These are phyloP conservation scores for Athene cunicularia DNA, from an alignment of 2,113 vertebrate species.

Conservation along the genomic window DNA sequence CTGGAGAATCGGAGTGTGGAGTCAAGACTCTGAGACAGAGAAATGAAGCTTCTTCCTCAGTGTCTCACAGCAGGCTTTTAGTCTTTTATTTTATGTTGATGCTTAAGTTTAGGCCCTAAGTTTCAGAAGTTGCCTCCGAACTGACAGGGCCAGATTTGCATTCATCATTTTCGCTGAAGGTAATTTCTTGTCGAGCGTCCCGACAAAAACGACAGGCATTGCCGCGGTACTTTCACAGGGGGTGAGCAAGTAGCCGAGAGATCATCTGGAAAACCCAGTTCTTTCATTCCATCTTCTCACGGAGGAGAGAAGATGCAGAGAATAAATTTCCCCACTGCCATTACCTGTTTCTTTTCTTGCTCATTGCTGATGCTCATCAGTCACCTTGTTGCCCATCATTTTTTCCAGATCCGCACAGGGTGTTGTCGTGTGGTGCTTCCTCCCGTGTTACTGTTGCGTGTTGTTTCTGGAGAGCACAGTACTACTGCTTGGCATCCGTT, in stretches of 20 bases:
- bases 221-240: background rate
- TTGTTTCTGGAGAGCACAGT: constrained; percentile 1
- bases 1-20: background rate
- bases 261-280: background rate
- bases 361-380: background rate
- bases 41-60: background rate
- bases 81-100: background rate
- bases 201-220: background rate
- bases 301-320: background rate
- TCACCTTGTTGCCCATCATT: background rate
- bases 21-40: background rate
- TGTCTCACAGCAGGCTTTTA: too few species aligned
- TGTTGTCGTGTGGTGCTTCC: background rate
- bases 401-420: background rate
- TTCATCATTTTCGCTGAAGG: background rate
- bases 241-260: background rate
- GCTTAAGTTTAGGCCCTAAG: background rate
- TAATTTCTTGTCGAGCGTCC: background rate
- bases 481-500: background rate
- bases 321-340: background rate
- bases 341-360: background rate
- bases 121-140: background rate
- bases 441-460: background rate
- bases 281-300: background rate
- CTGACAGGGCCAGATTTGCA: background rate